A percentile compares a stretch with the other conserved stretches of the same genome.
Evolutionary conservation across 2,888 invertebrate genomes (phyloP).

Genomic region (Sympetrum striolatum): DNA sequence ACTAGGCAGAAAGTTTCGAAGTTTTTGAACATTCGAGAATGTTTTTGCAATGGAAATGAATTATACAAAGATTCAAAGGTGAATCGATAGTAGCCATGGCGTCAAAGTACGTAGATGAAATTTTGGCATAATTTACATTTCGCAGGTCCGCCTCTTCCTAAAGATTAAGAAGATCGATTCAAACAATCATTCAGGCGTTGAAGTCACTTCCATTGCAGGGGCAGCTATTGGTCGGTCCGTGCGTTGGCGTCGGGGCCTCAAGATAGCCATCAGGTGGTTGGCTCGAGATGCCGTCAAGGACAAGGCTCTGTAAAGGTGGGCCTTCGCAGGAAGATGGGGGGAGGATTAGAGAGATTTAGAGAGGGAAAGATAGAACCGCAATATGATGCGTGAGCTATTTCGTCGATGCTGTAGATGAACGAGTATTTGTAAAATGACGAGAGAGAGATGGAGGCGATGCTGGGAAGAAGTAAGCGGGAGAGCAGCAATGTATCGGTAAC

Average conservation of each 20-base stretch:
- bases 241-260: conserved; percentile 41
- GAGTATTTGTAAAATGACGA: not conserved
- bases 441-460: not conserved
- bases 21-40: too few species aligned
- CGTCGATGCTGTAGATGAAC: not conserved
- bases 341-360: too few species aligned
- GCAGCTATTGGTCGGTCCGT: not conserved
- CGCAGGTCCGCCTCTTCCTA: not conserved
- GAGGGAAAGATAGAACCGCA: not conserved
- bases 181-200: conserved; percentile 31
- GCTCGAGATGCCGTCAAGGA: conserved; percentile 7
- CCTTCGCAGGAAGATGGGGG: not conserved
- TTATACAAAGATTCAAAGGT: too few species aligned
- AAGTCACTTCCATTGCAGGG: conserved; percentile 9
- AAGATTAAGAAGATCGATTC: not conserved
- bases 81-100: too few species aligned
- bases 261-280: conserved; percentile 41
- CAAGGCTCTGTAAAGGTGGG: conserved; percentile 32
- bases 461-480: not conserved
- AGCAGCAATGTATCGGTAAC: conserved; percentile 2
- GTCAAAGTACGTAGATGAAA: too few species aligned
- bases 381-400: conserved; percentile 8
- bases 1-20: too few species aligned
- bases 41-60: too few species aligned
- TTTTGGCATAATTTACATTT: not conserved